A percentile compares a stretch with the other conserved stretches of the same genome.
Conservation (phyloP, 2,888 invertebrate genomes). For the Tetheella fluctuosa region DNA sequence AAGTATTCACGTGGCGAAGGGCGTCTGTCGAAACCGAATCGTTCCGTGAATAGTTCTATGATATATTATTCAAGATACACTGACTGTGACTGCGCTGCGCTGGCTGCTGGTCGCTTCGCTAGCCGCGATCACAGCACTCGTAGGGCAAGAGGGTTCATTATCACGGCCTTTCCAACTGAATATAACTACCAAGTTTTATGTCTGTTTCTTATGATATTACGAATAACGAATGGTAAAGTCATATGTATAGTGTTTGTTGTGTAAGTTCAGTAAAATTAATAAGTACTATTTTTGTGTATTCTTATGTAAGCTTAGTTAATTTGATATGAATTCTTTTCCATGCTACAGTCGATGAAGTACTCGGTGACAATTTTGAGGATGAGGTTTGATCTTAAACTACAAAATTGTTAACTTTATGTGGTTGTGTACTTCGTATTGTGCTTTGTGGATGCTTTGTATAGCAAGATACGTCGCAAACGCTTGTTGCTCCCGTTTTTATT, state of each 20-base stretch:
- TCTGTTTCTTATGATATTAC: neutral
- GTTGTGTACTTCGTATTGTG: slow-evolving; percentile 44
- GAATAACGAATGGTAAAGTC: neutral
- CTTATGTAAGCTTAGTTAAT: neutral
- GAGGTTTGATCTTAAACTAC: slow-evolving; percentile 73
- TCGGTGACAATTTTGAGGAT: slow-evolving; percentile 67
- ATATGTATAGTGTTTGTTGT: too few relatives aligned
- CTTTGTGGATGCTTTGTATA: slow-evolving; percentile 47
- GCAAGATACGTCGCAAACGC: slow-evolving; percentile 34
- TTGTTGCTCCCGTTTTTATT: slow-evolving; percentile 48
- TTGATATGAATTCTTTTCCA: slow-evolving; percentile 62
- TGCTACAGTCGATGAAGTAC: slow-evolving; percentile 81
- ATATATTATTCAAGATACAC: neutral
- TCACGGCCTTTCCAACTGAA: neutral
- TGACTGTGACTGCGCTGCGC: neutral
- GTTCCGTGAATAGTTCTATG: neutral
- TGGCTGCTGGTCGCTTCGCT: too few relatives aligned
- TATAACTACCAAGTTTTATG: neutral
- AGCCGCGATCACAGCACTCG: too few relatives aligned
- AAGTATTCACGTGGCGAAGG: neutral
- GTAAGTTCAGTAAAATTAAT: neutral
- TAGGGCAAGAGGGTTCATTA: neutral
- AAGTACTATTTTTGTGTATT: neutral
- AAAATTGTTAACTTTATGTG: slow-evolving; percentile 40
- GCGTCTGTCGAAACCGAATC: neutral